These are phyloP conservation scores for Trichomalopsis sarcophagae DNA, from an alignment of 1,140 invertebrate genomes.

Conservation along the genomic window DNA sequence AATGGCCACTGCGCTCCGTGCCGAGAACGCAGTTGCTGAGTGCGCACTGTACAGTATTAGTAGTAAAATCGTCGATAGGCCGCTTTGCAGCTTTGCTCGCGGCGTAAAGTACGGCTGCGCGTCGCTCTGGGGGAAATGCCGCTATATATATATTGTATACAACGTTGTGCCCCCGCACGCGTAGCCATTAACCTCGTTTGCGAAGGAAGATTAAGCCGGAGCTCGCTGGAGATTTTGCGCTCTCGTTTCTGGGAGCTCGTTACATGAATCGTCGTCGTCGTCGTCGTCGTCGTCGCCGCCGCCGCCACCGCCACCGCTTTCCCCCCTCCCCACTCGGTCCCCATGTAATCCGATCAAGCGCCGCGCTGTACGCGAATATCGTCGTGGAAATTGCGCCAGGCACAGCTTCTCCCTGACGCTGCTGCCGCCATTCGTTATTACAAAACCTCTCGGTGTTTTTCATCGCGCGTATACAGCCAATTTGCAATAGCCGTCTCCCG, in stretches of 20 bases:
- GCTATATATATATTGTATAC: not conserved
- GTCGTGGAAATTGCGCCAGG: not conserved
- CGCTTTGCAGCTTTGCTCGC: not conserved
- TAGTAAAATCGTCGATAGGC: not conserved
- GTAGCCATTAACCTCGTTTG: not conserved
- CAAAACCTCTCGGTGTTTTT: too few species aligned
- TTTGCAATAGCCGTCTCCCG: too few species aligned
- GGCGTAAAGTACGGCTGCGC: not conserved
- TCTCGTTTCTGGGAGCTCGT: slow-evolving; percentile 18
- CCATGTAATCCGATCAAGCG: not conserved
- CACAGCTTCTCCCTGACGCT: too few species aligned
- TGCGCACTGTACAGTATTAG: not conserved
- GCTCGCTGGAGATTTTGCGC: slow-evolving; percentile 5
- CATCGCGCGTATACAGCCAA: too few species aligned
- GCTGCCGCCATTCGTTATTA: too few species aligned
- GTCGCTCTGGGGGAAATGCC: too few species aligned
- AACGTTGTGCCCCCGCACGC: not conserved
- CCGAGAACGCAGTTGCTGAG: not conserved
- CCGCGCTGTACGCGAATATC: not conserved
- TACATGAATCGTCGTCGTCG: slow-evolving; percentile 23
- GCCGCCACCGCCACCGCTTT: slow-evolving; percentile 20
- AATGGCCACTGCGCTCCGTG: too few species aligned
- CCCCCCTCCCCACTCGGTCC: slow-evolving; percentile 51
- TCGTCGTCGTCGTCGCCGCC: not conserved
- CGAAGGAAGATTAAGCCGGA: not conserved